Evolutionary conservation across 2,113 vertebrate genomes (phyloP).

Genomic region (Ammodramus savannarum): DNA sequence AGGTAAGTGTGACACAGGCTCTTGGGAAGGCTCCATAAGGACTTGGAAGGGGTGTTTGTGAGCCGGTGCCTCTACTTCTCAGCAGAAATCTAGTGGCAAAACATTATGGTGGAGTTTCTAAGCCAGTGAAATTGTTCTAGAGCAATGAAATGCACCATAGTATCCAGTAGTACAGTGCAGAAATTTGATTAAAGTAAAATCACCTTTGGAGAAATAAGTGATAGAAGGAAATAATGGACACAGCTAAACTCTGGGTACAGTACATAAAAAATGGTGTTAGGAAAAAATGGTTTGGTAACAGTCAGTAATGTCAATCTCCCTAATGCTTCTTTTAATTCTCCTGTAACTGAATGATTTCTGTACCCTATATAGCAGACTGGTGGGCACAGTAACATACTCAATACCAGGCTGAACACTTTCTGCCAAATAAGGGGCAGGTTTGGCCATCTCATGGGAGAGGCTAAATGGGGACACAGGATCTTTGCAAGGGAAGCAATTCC

Average conservation of each 20-base stretch:
- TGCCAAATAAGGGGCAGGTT: neutral
- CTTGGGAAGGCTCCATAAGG: neutral
- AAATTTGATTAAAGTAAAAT: neutral
- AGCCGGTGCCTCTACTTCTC: neutral
- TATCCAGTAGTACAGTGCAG: neutral
- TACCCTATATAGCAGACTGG: rapidly evolving
- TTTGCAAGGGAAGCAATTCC: neutral
- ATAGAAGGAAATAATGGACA: neutral
- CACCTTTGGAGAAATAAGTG: neutral
- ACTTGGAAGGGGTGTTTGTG: neutral
- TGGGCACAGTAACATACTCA: neutral
- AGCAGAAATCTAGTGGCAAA: neutral
- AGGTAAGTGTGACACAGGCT: neutral
- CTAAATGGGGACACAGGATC: neutral
- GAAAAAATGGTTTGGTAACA: neutral
- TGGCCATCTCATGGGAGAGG: neutral
- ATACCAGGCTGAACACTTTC: neutral
- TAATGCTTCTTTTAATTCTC: neutral
- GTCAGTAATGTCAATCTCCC: neutral
- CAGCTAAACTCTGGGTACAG: neutral
- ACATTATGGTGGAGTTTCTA: neutral
- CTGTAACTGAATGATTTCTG: neutral
- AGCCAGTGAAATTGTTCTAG: neutral
- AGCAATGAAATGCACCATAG: neutral
- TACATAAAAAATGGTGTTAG: neutral